Evolutionary conservation across 2,888 invertebrate species (phyloP).

Genomic region (Ormyrus rosae): DNA sequence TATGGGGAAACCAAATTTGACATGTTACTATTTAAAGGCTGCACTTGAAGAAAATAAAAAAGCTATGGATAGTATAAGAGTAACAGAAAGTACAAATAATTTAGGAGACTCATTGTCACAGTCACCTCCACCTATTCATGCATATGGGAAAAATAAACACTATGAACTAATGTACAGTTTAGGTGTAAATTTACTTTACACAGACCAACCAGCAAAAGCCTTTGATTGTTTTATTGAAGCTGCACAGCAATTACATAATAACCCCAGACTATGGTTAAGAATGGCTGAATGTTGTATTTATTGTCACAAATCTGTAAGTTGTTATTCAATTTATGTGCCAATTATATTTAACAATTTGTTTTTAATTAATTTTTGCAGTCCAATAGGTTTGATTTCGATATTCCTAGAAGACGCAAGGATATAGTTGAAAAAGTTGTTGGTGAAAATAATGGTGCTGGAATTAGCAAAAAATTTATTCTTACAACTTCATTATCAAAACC

Average conservation of each 20-base stretch:
- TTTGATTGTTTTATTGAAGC: constrained; percentile 94
- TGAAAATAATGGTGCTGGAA: constrained; percentile 76
- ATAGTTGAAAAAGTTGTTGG: constrained; percentile 79
- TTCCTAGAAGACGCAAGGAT: constrained; percentile 79
- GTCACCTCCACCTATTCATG: constrained; percentile 78
- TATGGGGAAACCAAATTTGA: constrained; percentile 87
- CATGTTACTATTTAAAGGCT: constrained; percentile 87
- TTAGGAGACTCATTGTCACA: constrained; percentile 3
- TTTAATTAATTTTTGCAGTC: constrained; percentile 73
- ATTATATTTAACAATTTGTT: not conserved
- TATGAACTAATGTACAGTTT: constrained; percentile 87
- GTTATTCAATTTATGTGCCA: not conserved
- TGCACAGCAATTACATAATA: constrained; percentile 89
- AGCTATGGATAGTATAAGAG: constrained; percentile 70
- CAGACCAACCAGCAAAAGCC: constrained; percentile 88
- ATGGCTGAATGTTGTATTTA: constrained; percentile 95
- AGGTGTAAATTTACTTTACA: constrained; percentile 89
- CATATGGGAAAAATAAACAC: constrained; percentile 80
- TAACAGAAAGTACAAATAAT: constrained; percentile 41
- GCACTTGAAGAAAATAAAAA: constrained; percentile 85
- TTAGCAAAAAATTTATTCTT: constrained; percentile 81
- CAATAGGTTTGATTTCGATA: constrained; percentile 81
- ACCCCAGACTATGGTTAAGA: constrained; percentile 93
- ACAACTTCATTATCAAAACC: constrained; percentile 78
- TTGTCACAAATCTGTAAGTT: constrained; percentile 80